A percentile compares a stretch with the other conserved stretches of the same genome.
Evolutionary conservation across 30 jellyfish, hydroid and myxozoan species (phyloP).

Genomic region (Pelagia noctiluca): DNA sequence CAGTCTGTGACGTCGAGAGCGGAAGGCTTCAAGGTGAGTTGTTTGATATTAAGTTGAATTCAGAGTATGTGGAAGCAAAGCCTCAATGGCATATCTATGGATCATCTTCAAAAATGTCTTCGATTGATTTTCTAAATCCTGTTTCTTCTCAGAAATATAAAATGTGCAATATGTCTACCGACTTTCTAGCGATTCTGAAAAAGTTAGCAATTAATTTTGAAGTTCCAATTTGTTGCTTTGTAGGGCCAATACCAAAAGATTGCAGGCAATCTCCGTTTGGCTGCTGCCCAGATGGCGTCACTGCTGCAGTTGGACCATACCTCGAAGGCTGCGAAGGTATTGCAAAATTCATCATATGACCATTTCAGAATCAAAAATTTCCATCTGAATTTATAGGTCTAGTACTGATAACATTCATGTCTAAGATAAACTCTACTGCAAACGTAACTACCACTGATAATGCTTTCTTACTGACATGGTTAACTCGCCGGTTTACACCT

Average conservation of each 20-base stretch:
- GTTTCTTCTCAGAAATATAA: not conserved
- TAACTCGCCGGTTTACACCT: too few relatives aligned
- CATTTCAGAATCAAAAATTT: too few relatives aligned
- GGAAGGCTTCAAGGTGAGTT: slow-evolving; percentile 40
- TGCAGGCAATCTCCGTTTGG: slow-evolving; percentile 66
- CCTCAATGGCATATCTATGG: too few relatives aligned
- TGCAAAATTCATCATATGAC: not conserved
- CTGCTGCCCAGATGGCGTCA: slow-evolving; percentile 72
- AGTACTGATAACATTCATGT: too few relatives aligned
- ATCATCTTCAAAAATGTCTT: too few relatives aligned
- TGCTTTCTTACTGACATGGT: too few relatives aligned
- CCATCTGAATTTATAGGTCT: too few relatives aligned
- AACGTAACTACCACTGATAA: too few relatives aligned
- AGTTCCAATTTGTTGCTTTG: not conserved
- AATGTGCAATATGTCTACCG: not conserved
- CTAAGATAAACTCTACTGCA: too few relatives aligned
- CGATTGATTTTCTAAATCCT: too few relatives aligned
- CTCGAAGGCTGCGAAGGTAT: slow-evolving; percentile 80
- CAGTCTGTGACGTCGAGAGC: slow-evolving; percentile 30
- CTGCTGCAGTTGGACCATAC: slow-evolving; percentile 67
- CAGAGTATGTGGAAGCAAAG: too few relatives aligned
- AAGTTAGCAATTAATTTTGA: not conserved
- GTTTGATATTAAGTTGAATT: not conserved
- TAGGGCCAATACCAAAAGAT: slow-evolving; percentile 49
- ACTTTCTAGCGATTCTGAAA: not conserved